Conservation (phyloP, 2,888 invertebrate species). For the Leucophenga montana region DNA sequence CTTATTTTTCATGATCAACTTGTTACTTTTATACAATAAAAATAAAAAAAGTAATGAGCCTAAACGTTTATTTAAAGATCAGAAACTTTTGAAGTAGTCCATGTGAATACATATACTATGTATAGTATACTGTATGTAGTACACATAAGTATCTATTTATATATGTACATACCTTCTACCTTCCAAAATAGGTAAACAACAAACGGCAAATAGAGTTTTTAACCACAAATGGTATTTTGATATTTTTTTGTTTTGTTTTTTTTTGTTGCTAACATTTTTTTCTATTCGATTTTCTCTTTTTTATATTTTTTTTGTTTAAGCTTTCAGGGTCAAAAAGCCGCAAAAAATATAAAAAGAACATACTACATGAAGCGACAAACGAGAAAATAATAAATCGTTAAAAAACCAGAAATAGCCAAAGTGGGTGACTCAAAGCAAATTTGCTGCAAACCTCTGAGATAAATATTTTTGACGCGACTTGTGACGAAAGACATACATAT, state of each 20-base stretch:
- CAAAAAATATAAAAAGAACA: not conserved
- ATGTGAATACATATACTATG: constrained; percentile 32
- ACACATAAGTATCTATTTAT: constrained; percentile 31
- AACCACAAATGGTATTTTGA: constrained; percentile 17
- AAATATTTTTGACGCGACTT: not conserved
- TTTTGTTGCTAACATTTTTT: not conserved
- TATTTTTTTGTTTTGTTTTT: not conserved
- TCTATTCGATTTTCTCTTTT: not conserved
- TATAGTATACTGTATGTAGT: no score
- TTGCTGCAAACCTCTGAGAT: no score
- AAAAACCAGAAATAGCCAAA: no score
- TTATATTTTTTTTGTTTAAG: not conserved
- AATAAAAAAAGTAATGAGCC: no score
- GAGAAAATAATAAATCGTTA: not conserved
- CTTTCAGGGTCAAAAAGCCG: constrained; percentile 10
- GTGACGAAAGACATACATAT: no score
- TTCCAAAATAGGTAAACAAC: constrained; percentile 8
- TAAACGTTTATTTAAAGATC: no score
- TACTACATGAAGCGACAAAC: not conserved
- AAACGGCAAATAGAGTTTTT: not conserved
- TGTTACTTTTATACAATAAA: no score
- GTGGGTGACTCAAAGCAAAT: no score
- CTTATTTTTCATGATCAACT: no score
- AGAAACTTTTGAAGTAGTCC: constrained; percentile 17
- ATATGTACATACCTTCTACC: constrained; percentile 32